Evolutionary conservation across 2,888 invertebrate genomes (phyloP), one percentile per base, ranked within the genome.

Genomic region (Cephus pygmeus): DNA sequence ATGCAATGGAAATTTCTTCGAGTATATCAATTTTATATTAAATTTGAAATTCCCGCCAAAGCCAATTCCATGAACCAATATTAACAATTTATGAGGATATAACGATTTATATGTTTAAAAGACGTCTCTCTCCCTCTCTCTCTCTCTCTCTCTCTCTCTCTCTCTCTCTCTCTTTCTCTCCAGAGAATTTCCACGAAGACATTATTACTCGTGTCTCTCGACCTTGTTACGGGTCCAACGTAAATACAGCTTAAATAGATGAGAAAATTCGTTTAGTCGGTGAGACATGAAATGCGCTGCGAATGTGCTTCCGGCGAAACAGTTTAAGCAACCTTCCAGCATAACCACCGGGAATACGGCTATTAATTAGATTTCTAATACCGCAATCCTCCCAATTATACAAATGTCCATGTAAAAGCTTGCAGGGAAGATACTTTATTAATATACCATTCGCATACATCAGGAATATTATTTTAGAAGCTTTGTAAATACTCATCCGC

Each of bases 331-430:
- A 56, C 69, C 75, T 77, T 33, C 40, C 75, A 36, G 3, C 71
- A 56, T 34, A 30, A 75, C 23, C 75, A 68, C 36, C 15, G 75
- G 40, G 35, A 77, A 71, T 75, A 34, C 69, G 77, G 69, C 77
- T 77, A 77, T 77, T 77, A 77, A 77, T 77, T 77, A 75, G 68
- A 75, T 69, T 75, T 77, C 69, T 75, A 77, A 77, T 77, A 77
- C 74, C 40, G 77, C 69, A 69, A 40, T n/a, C 69, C 30, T 77
- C 40, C 34, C 69, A 40, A 40, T 69, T 35, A 56, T 9, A 56
- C 56, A 56, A 56, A 56, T 56, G 23, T 56, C 56, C 56, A 1
- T 56, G 56, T 23, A 56, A 56, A 56, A 56, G 56, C 56, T 56
- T 23, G 9, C 56, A 23, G 6, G 56, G 23, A 15, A 9, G 23